Base-by-base conservation (phyloP, 2,888 invertebrate genomes). In the Idaea dimidiata region DNA sequence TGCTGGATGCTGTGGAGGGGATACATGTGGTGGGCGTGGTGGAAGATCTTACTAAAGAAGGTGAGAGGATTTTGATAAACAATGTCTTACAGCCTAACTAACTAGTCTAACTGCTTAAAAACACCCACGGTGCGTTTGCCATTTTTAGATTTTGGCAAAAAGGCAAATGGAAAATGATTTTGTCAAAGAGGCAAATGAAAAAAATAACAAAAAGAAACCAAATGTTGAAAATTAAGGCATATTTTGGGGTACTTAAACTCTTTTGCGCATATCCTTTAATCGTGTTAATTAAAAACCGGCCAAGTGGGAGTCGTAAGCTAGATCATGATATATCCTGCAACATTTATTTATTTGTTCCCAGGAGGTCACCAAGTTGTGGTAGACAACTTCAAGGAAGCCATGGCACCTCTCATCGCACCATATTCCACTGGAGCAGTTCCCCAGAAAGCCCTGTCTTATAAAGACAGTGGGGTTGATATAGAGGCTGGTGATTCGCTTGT, bases 381-480 rank as follows among this genome's bases (percentile, higher is more conserved):
- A 6, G 91, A 94, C 1, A 95, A 97, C 76, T 97, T 98, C 83
- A 89, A 93, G 6, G 88, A 94, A 66, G 94, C 94, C 0, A 93
- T 97, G 88, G 92, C 93, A 2, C 87, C 90, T 0, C 64, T 93
- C 31, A 68, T 85, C 14, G 66, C 86, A 17, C 81, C 88, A 60
- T 79, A 82, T 79, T 32, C 81, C 71, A 57, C 76, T 62, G 70
- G 71, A 58, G 7, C 56, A 14, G 17, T 84, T 67, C 69, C 89
- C 57, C 73, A 81, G 78, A 79, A 88, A 60, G 82, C 87, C 0
- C 91, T 95, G 71, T 96, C 97, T 0, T 98, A 98, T 89, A 96
- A 96, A 77, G 94, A 94, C 77, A 94, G 96, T 76, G 98, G 98
- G 0, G 98, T 98, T 0, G 97, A 97, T 81, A 98, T 99, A 64